These are phyloP conservation scores for Diarsia brunnea DNA, from an alignment of 2,888 invertebrate genomes.

Conservation along the genomic window DNA sequence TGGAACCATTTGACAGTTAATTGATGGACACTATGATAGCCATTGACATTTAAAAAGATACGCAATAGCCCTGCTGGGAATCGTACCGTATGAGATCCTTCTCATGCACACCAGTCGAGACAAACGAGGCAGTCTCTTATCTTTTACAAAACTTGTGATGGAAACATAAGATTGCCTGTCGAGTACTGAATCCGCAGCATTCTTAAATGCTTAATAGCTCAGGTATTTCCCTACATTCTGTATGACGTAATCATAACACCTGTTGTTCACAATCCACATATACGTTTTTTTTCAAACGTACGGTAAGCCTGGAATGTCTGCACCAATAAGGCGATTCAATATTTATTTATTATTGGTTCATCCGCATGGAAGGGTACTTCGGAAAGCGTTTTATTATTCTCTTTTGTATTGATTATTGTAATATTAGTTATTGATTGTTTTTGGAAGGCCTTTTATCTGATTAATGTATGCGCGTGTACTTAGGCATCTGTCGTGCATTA, in stretches of 20 bases:
- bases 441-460: neutral
- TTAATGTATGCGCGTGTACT: conserved; percentile 12
- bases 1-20: no score
- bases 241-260: conserved; percentile 44
- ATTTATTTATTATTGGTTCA: conserved; percentile 28
- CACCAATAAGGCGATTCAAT: conserved; percentile 23
- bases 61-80: no score
- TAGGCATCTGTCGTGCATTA: neutral
- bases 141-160: neutral
- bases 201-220: conserved; percentile 23
- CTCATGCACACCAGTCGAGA: no score
- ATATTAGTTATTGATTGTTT: conserved; percentile 40
- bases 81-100: no score
- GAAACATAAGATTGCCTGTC: neutral
- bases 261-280: conserved; percentile 37
- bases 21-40: no score
- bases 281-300: conserved; percentile 14
- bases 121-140: no score
- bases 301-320: conserved; percentile 17
- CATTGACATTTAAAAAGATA: no score
- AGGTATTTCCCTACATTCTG: conserved; percentile 41
- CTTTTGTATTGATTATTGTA: conserved; percentile 58
- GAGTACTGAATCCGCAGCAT: neutral
- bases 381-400: conserved; percentile 35
- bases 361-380: conserved; percentile 1